Conservation (phyloP, 2,113 vertebrate species). For the Deroptyus accipitrinus region DNA sequence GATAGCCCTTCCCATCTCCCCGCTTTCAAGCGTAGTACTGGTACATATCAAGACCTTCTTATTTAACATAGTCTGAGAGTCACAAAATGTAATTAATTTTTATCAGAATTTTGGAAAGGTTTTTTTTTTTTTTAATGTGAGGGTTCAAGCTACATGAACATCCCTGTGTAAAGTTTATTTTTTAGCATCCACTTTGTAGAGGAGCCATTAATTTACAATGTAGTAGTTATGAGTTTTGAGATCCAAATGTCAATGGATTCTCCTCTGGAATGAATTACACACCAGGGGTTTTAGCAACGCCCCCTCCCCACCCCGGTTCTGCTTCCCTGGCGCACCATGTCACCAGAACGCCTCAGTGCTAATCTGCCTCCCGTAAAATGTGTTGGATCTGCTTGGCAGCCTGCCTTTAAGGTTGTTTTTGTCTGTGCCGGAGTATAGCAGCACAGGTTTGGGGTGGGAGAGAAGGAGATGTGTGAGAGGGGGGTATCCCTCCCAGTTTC, state of each 20-base stretch:
- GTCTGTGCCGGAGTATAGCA: neutral
- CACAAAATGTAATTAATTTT: neutral
- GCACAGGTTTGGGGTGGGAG: neutral
- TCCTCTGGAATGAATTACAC: constrained; percentile 30
- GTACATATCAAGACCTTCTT: neutral
- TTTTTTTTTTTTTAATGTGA: neutral
- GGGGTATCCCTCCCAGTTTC: neutral
- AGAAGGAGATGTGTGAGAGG: neutral
- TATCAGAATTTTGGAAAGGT: neutral
- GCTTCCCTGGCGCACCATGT: neutral
- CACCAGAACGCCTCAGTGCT: constrained; percentile 4
- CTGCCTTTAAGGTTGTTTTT: constrained; percentile 25
- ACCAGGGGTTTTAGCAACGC: neutral
- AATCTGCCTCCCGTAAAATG: neutral
- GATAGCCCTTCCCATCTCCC: constrained; percentile 1
- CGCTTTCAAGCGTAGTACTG: neutral
- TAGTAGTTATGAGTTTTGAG: neutral
- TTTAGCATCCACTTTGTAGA: neutral
- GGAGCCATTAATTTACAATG: neutral
- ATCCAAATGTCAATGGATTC: constrained; percentile 44
- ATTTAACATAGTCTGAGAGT: neutral
- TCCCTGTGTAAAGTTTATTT: constrained; percentile 32
- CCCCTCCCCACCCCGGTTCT: neutral
- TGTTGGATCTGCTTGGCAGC: constrained; percentile 1
- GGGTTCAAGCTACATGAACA: neutral